These are phyloP conservation scores for Theristicus caerulescens DNA, from an alignment of 2,113 vertebrate species.

Conservation along the genomic window DNA sequence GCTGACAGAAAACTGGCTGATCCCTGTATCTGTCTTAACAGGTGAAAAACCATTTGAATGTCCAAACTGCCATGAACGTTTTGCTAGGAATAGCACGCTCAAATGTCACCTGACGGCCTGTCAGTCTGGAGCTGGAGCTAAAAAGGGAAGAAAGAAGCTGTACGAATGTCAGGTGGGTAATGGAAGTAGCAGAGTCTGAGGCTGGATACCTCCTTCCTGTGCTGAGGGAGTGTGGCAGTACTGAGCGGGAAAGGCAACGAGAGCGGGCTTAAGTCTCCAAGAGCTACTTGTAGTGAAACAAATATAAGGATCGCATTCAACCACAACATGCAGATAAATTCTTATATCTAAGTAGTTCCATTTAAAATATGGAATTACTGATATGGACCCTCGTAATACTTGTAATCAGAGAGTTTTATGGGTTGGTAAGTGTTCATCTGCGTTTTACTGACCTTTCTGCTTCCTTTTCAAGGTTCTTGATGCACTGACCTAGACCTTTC, in stretches of 20 bases:
- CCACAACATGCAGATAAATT: background rate
- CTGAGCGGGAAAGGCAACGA: background rate
- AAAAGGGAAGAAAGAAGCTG: slow-evolving; percentile 93
- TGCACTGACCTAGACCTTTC: background rate
- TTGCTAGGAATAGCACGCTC: slow-evolving; percentile 92
- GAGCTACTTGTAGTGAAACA: background rate
- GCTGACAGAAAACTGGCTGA: background rate
- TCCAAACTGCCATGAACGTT: slow-evolving; percentile 90
- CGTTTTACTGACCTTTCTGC: background rate
- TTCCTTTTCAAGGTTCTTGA: background rate
- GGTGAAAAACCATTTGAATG: slow-evolving; percentile 99
- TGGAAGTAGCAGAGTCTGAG: background rate
- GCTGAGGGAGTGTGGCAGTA: background rate
- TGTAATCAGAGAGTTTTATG: background rate
- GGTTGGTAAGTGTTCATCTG: background rate
- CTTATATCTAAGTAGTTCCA: background rate
- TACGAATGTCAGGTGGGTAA: slow-evolving; percentile 92
- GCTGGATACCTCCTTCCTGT: background rate
- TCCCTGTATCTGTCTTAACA: slow-evolving; percentile 62
- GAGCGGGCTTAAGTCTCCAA: background rate
- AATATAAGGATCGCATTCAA: background rate
- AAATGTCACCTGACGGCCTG: slow-evolving; percentile 94
- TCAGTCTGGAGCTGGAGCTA: slow-evolving; percentile 90
- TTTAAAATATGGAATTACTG: background rate
- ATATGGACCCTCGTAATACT: background rate